phyloP scores from a whole-genome alignment of 1,140 invertebrate genomes.

The Zophobas morio region DNA sequence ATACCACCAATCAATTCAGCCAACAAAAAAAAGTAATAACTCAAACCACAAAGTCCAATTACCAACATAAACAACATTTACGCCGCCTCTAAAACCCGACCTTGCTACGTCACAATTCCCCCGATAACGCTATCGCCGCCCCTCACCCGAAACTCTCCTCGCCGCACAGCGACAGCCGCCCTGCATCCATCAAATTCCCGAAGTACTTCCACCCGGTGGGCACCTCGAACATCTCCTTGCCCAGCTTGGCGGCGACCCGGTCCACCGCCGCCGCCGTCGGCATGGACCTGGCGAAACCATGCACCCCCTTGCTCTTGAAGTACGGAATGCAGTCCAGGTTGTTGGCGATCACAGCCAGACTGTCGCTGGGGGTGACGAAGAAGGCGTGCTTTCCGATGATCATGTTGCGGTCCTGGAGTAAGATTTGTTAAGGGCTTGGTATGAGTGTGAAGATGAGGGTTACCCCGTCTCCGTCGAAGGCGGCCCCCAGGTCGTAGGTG shows the following conservation, averaged over 20 bases:
- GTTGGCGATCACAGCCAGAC: conserved; percentile 94
- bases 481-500: conserved; percentile 94
- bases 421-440: background rate
- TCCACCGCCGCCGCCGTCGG: conserved; percentile 98
- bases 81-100: too few species aligned
- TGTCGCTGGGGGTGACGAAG: conserved; percentile 98
- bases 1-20: too few species aligned
- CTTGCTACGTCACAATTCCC: too few species aligned
- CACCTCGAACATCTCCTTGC: conserved; percentile 91
- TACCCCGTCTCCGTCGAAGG: conserved; percentile 98
- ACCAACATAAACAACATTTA: too few species aligned
- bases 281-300: conserved; percentile 97
- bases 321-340: conserved; percentile 95
- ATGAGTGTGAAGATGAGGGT: conserved; percentile 62
- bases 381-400: conserved; percentile 97
- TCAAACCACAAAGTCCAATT: too few species aligned
- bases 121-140: too few species aligned
- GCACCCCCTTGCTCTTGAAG: conserved; percentile 88
- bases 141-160: conserved; percentile 97
- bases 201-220: conserved; percentile 98
- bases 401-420: conserved; percentile 90
- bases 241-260: conserved; percentile 84
- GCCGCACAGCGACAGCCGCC: conserved; percentile 93
- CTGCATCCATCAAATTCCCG: conserved; percentile 99
- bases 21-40: too few species aligned